phyloP scores from a whole-genome alignment of 2,113 vertebrate genomes.

The Rhegmatorhina hoffmannsi region DNA sequence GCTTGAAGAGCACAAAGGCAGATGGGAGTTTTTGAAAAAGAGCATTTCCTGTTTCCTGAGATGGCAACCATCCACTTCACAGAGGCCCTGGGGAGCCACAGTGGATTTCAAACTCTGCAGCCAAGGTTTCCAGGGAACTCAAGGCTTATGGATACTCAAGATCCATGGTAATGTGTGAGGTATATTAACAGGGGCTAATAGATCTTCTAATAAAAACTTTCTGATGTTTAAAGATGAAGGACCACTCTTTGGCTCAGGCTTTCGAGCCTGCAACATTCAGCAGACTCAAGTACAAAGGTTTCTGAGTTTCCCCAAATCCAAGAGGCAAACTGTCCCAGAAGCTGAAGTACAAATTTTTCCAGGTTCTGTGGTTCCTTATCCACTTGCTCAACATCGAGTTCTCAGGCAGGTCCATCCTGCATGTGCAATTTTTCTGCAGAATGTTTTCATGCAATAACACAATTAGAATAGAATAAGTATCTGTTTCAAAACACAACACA shows the following conservation, averaged over 20 bases:
- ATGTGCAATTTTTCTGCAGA: neutral
- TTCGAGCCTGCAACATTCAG: neutral
- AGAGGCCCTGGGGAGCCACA: neutral
- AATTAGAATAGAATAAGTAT: neutral
- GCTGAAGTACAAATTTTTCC: neutral
- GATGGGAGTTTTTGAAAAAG: neutral
- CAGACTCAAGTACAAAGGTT: neutral
- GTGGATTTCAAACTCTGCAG: neutral
- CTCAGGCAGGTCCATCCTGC: neutral
- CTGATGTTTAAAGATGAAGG: neutral
- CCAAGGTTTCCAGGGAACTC: neutral
- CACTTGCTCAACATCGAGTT: neutral
- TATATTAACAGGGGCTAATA: neutral
- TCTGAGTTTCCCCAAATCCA: neutral
- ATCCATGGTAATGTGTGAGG: neutral
- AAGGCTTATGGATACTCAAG: neutral
- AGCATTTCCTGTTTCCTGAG: neutral
- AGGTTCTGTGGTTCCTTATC: neutral
- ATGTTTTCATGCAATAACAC: slow-evolving; percentile 2
- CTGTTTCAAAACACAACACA: slow-evolving; percentile 36
- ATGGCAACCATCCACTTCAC: neutral
- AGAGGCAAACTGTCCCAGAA: neutral
- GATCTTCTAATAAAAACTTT: neutral
- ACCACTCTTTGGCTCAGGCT: neutral
- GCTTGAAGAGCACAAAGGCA: neutral